Conservation (phyloP, 1,140 invertebrate genomes). For the Vanessa atalanta region DNA sequence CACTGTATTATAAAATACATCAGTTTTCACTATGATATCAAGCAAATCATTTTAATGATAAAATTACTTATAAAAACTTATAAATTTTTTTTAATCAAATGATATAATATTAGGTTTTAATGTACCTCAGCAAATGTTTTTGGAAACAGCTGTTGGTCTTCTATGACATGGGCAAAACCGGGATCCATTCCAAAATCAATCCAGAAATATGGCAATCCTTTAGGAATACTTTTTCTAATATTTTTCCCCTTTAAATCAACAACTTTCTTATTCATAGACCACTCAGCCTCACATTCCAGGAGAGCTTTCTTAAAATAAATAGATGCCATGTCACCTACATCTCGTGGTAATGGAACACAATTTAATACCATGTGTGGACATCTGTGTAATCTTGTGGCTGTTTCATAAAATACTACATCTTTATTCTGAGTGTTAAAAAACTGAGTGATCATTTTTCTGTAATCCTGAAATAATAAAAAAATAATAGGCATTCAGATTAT, state of each 20-base stretch:
- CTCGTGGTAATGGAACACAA: constrained; percentile 92
- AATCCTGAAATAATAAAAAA: constrained; percentile 79
- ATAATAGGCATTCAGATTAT: neutral
- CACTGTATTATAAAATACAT: no score
- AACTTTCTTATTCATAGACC: constrained; percentile 97
- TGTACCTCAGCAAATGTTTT: constrained; percentile 93
- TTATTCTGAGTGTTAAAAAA: constrained; percentile 88
- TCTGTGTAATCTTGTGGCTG: constrained; percentile 86
- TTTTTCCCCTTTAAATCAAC: constrained; percentile 89
- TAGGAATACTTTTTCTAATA: constrained; percentile 91
- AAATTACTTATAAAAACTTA: no score
- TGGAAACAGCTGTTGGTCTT: constrained; percentile 94
- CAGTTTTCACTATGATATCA: no score
- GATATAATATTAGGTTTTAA: neutral
- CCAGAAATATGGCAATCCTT: constrained; percentile 96
- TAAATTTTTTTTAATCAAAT: no score
- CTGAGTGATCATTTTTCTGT: constrained; percentile 87
- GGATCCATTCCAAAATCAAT: constrained; percentile 94
- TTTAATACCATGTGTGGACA: constrained; percentile 94
- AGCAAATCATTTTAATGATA: no score
- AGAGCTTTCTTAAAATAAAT: constrained; percentile 99
- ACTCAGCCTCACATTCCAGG: constrained; percentile 95
- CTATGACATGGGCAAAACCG: constrained; percentile 98
- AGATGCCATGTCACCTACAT: constrained; percentile 91
- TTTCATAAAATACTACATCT: constrained; percentile 96